Conservation (phyloP, 1,140 invertebrate species). For the Micrasema minimum region DNA sequence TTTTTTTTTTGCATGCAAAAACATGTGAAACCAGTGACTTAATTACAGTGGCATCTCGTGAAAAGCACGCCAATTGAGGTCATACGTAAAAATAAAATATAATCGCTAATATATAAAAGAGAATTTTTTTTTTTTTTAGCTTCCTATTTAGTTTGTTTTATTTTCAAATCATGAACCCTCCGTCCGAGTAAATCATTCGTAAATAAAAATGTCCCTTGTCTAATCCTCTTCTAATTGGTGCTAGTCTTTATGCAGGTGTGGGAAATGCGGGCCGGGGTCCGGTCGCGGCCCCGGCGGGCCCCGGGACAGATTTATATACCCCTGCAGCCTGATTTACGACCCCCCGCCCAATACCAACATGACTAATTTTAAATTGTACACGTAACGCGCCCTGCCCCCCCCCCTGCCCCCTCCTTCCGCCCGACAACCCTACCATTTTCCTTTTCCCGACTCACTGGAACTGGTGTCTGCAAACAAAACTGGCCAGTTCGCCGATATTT, state of each 20-base stretch:
- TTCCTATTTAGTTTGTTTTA: no score
- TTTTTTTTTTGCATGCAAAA: no score
- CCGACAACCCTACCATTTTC: no score
- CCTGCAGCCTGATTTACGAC: slow-evolving; percentile 52
- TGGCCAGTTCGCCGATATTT: slow-evolving; percentile 16
- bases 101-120: no score
- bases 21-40: no score
- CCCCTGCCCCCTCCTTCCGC: not conserved
- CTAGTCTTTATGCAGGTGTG: slow-evolving; percentile 34
- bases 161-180: slow-evolving; percentile 3
- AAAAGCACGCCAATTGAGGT: no score
- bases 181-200: slow-evolving; percentile 15
- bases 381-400: slow-evolving; percentile 32
- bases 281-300: slow-evolving; percentile 40
- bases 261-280: not conserved
- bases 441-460: slow-evolving; percentile 7
- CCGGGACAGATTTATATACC: slow-evolving; percentile 51
- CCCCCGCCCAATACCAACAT: slow-evolving; percentile 48
- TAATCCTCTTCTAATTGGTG: slow-evolving; percentile 41
- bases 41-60: no score
- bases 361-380: slow-evolving; percentile 54
- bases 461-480: slow-evolving; percentile 34
- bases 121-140: no score
- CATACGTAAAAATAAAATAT: no score
- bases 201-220: slow-evolving; percentile 21